Conservation (phyloP, 2,113 vertebrate species). For the Paradisaea rubra region DNA sequence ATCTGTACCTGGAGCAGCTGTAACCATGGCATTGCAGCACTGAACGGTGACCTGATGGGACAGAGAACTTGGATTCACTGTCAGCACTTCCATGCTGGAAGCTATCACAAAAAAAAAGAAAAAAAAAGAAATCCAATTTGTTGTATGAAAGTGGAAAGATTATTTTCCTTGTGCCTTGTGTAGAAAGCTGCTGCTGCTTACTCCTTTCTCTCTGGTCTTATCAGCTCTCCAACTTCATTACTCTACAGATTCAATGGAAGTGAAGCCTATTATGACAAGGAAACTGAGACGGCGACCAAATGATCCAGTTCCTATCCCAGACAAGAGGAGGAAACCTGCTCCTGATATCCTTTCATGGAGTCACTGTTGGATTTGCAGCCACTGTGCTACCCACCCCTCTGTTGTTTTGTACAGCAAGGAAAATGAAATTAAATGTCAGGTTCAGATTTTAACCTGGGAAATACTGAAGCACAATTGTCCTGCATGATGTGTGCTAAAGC, state of each 20-base stretch:
- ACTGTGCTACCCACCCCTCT: background rate
- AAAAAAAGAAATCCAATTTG: background rate
- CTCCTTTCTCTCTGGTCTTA: background rate
- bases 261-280: constrained; percentile 97
- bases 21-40: background rate
- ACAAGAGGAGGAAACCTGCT: constrained; percentile 95
- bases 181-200: background rate
- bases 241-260: constrained; percentile 94
- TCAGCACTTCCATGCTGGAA: background rate
- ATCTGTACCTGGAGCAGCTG: background rate
- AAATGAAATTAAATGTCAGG: background rate
- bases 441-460: background rate
- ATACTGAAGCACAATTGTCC: background rate
- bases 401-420: background rate
- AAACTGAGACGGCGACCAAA: constrained; percentile 93
- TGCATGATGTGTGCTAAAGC: background rate
- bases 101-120: background rate
- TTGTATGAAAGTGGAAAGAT: background rate
- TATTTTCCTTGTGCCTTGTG: background rate
- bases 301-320: constrained; percentile 95
- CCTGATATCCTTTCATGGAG: constrained; percentile 89
- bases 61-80: background rate
- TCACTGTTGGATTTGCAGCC: background rate
- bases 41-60: background rate
- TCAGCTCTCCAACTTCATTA: background rate